phyloP scores from a whole-genome alignment of 64 coral and sea anemone genomes.

The Porites australiensis region DNA sequence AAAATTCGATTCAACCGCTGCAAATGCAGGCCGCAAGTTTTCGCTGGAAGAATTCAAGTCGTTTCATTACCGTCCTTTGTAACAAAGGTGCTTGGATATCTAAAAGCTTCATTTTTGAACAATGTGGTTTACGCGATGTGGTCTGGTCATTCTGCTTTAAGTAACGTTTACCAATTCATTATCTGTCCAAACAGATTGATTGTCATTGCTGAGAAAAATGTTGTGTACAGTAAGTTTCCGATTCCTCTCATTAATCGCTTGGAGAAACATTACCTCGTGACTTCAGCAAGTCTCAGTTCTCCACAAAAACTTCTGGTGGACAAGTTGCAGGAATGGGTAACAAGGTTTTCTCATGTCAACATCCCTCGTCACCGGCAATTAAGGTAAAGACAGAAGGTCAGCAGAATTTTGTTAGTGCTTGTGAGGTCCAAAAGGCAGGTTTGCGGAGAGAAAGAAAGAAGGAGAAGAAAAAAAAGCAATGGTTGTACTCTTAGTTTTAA shows the following conservation, averaged over 20 bases:
- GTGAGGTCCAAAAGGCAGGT: too few relatives aligned
- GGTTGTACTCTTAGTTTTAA: too few relatives aligned
- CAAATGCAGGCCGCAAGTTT: too few relatives aligned
- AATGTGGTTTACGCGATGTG: too few relatives aligned
- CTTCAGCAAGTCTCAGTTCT: conserved; percentile 41
- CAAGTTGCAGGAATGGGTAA: conserved; percentile 24
- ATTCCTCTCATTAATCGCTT: conserved; percentile 53
- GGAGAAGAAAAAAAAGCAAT: too few relatives aligned
- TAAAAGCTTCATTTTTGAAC: too few relatives aligned
- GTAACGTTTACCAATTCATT: neutral
- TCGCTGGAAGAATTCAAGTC: too few relatives aligned
- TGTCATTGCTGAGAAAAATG: conserved; percentile 79
- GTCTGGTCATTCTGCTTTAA: too few relatives aligned
- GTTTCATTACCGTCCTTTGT: too few relatives aligned
- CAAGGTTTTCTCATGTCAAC: conserved; percentile 13
- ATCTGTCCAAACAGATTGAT: conserved; percentile 50
- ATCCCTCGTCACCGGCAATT: conserved; percentile 45
- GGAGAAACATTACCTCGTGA: conserved; percentile 68
- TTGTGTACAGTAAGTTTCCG: conserved; percentile 74
- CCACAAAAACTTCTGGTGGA: conserved; percentile 3
- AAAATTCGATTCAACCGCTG: too few relatives aligned
- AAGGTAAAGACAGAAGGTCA: neutral
- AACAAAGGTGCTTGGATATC: too few relatives aligned
- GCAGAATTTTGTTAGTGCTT: neutral
- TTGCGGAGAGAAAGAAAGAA: too few relatives aligned